Base-by-base conservation (phyloP, 1,140 invertebrate genomes). In the Micrasema longulum region DNA sequence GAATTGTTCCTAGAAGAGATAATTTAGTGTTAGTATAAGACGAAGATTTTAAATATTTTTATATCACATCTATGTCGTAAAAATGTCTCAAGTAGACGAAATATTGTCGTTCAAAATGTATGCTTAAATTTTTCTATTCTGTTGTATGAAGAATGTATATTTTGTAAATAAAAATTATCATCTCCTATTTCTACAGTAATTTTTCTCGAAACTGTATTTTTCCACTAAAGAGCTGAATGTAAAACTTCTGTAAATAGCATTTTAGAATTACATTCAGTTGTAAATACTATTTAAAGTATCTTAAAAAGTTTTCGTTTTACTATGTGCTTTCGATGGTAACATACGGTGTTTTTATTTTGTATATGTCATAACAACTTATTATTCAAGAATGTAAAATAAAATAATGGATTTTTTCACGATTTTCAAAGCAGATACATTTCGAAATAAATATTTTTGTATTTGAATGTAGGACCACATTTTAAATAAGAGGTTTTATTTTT, bases 41-140 rank as follows among this genome's bases (percentile, higher is more conserved):
- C 16, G 36, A 65, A 48, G 22, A 47, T 48, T 65, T 47, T 48
- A 65, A 47, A 65, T 65, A 65, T 65, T 65, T 65, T 65, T 65
- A 18, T 65, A 48, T 60, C 55, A 60, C 36, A n/a, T 43, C 14
- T 11, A 20, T 41, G 31, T 57, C 35, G 18, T 41, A 41, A 60
- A 41, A 23, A 53, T 14, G 1, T n/a, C 11, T 16, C n/a, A 35
- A 53, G 23, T 22, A 31, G n/a, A 35, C 12, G 20, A 22, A 26
- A 31, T 26, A 18, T 48, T 14, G 5, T 35, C 23, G 50, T 35
- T 26, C 20, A 26, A 53, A 53, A 53, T 31, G 22, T 1, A 20
- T 7, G 16, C 22, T 14, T 35, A n/a, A 4, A 14, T 53, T 53
- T n/a, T 53, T 31, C 23, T 26, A 35, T n/a, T 18, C n/a, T 31